Base-by-base conservation (phyloP, 2,113 vertebrate species). In the Cebidichthys violaceus region DNA sequence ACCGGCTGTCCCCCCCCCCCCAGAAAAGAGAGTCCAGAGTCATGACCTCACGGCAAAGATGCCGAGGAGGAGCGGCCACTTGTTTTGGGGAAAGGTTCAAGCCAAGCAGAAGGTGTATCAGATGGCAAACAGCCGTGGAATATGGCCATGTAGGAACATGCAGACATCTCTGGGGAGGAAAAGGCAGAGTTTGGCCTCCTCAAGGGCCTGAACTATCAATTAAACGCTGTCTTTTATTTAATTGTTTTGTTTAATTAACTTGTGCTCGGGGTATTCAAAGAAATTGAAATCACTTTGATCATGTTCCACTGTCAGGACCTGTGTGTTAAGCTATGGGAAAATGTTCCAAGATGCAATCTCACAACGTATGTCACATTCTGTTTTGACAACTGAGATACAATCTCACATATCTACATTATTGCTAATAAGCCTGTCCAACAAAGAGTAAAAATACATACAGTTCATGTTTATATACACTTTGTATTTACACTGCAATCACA, bases 21-120 rank as follows among this genome's bases (percentile, higher is more conserved):
- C 43, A 15, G 0, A 0, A 94, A 95, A n/a, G n/a, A n/a, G n/a
- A n/a, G n/a, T 94, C 93, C 92, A 91, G 91, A 89, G 86, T 76
- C 84, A 3, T 24, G 74, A 90, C 91, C 90, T 73, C 6, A 0
- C 74, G 86, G 79, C 78, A 77, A 89, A 92, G 79, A 89, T 55
- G 72, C 59, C 78, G 67, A 65, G 77, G 29, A 67, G 14, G 52
- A 76, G 35, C 15, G 50, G 78, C 39, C 41, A 29, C 59, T 35
- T 59, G 75, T 87, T 86, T 79, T 80, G 67, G 61, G 72, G 66
- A 77, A 50, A 50, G 77, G 75, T 79, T 85, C 18, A 8, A 22
- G 0, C n/a, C n/a, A n/a, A 67, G 73, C 81, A 39, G 72, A 61
- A 86, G 81, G 84, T 85, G 85, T 93, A 94, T 95, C 88, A 8